Conservation (phyloP, 2,888 invertebrate species). For the Dicyrtoma fusca region DNA sequence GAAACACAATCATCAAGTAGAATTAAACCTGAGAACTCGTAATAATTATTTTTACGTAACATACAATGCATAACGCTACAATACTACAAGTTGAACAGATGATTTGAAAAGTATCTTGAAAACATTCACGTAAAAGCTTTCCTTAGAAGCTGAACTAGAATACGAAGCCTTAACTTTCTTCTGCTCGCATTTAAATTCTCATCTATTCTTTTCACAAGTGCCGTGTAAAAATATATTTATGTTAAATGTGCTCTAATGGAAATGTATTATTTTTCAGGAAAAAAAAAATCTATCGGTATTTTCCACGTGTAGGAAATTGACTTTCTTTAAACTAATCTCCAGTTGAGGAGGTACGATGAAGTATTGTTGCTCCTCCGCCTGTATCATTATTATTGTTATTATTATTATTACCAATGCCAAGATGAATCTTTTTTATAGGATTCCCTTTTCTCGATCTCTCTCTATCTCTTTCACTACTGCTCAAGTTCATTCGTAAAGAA, state of each 20-base stretch:
- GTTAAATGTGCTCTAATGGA: constrained; percentile 23
- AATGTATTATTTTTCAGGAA: constrained; percentile 12
- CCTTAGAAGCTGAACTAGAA: constrained; percentile 36
- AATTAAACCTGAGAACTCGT: constrained; percentile 32
- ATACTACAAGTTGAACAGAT: constrained; percentile 28
- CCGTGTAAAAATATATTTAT: constrained; percentile 33
- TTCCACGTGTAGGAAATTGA: constrained; percentile 5
- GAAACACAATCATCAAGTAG: constrained; percentile 5
- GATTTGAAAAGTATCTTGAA: constrained; percentile 19
- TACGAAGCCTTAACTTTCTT: constrained; percentile 19
- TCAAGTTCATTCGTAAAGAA: constrained; percentile 43
- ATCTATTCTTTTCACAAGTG: constrained; percentile 20
- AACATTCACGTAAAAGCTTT: constrained; percentile 18
- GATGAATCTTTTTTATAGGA: constrained; percentile 55
- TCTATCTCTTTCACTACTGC: constrained; percentile 47
- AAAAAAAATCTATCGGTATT: too few relatives aligned
- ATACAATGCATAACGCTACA: constrained; percentile 6
- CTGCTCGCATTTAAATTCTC: background rate
- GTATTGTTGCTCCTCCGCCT: constrained; percentile 34
- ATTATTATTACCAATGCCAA: constrained; percentile 53
- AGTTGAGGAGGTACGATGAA: constrained; percentile 33
- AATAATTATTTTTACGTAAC: constrained; percentile 1
- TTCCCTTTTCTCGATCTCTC: constrained; percentile 55
- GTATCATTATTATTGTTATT: constrained; percentile 50
- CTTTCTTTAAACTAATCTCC: constrained; percentile 25